Conservation (phyloP, 2,888 invertebrate species). For the Pyrrhosoma nymphula region DNA sequence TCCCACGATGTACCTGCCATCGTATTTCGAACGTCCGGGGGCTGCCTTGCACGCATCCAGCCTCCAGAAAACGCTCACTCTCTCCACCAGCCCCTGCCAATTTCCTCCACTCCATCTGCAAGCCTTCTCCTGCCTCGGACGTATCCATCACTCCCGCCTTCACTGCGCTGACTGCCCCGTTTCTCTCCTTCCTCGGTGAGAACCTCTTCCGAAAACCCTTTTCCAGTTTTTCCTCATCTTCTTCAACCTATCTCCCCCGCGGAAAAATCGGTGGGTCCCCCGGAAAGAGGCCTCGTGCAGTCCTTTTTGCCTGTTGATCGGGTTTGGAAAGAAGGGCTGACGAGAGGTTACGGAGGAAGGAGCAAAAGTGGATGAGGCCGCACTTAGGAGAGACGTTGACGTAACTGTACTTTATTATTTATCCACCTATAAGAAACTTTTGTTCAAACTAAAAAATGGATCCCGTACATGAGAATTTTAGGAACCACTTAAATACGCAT, state of each 20-base stretch:
- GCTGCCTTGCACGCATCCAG: background rate
- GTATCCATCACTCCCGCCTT: background rate
- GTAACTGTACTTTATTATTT: no score
- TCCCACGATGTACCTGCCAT: background rate
- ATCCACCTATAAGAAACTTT: no score
- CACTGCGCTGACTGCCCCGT: background rate
- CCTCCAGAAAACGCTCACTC: no score
- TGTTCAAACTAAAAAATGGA: no score
- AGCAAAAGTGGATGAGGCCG: no score
- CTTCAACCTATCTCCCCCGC: background rate
- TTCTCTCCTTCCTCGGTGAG: background rate
- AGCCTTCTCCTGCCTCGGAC: constrained; percentile 1
- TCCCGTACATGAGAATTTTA: no score
- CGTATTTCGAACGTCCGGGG: background rate
- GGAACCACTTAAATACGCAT: no score
- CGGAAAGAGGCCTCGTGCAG: no score
- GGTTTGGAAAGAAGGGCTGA: no score
- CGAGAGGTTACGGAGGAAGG: no score
- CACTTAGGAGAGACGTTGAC: no score
- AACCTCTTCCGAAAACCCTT: background rate
- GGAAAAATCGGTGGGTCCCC: background rate
- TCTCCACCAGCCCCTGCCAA: background rate
- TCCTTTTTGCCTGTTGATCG: no score
- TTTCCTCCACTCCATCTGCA: background rate
- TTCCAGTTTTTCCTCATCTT: background rate